Percentiles rank a stretch among this genome's conserved stretches.
Evolutionary conservation across 2,888 invertebrate genomes (phyloP).

Genomic region (Crematogaster levior): DNA sequence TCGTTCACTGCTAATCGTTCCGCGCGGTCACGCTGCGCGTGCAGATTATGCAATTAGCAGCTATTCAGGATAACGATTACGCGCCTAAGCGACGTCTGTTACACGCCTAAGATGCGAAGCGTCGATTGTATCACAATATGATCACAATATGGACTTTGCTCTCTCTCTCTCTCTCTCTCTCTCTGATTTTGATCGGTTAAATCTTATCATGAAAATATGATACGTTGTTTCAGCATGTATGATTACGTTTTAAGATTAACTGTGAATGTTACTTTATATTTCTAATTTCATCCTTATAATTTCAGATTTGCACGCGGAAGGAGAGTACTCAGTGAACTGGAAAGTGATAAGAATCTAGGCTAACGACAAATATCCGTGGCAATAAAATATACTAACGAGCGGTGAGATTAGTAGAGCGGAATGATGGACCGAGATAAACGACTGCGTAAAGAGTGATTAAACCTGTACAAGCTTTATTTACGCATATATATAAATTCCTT

Average conservation of each 20-base stretch:
- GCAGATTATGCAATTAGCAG: slow-evolving; percentile 54
- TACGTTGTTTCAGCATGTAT: not conserved
- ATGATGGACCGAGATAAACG: slow-evolving; percentile 66
- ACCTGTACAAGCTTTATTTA: not conserved
- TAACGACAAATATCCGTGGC: slow-evolving; percentile 28
- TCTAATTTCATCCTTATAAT: not conserved
- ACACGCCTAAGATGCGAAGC: not conserved
- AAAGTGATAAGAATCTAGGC: slow-evolving; percentile 50
- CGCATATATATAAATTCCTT: not conserved
- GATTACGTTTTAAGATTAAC: not conserved
- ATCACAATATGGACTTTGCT: no score
- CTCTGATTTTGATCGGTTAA: not conserved
- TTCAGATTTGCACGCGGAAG: slow-evolving; percentile 22
- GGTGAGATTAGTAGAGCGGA: slow-evolving; percentile 77
- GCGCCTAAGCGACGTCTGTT: slow-evolving; percentile 45
- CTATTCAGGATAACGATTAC: slow-evolving; percentile 51
- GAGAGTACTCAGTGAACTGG: slow-evolving; percentile 63
- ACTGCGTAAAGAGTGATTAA: not conserved
- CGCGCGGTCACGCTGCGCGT: slow-evolving; percentile 44
- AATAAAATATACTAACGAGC: slow-evolving; percentile 79
- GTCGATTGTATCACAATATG: not conserved
- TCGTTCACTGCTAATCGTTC: slow-evolving; percentile 41
- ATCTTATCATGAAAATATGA: not conserved
- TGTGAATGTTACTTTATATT: not conserved
- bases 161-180: not conserved